Conservation (phyloP, 92 coral and sea anemone species). For the Phymanthus crucifer region DNA sequence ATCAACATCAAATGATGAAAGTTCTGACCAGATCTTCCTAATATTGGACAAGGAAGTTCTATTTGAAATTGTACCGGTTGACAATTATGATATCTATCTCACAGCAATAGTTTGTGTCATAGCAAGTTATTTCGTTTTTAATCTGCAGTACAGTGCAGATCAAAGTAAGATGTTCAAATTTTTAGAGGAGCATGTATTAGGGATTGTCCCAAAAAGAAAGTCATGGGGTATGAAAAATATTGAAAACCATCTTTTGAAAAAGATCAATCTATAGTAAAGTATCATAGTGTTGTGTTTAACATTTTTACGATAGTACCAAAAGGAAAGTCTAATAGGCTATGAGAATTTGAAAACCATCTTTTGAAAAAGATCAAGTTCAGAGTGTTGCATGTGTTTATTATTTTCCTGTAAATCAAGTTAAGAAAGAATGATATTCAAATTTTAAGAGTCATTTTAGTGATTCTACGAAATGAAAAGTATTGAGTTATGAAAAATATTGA, state of each 20-base stretch:
- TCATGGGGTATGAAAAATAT: not conserved
- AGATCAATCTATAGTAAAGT: not conserved
- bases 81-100: not conserved
- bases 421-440: no score
- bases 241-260: not conserved
- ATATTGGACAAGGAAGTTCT: not conserved
- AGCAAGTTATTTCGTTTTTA: not conserved
- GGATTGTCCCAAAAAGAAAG: not conserved
- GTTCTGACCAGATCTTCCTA: not conserved
- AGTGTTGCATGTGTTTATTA: no score
- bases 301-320: no score
- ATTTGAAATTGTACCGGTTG: not conserved
- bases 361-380: no score
- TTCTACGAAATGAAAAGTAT: no score
- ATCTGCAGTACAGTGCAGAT: not conserved
- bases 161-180: not conserved
- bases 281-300: no score
- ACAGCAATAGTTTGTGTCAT: not conserved
- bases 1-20: not conserved
- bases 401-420: no score
- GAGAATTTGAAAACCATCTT: no score
- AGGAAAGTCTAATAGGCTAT: no score
- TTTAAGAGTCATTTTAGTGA: no score
- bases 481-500: no score
- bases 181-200: not conserved